Percentiles rank a stretch among this genome's conserved stretches.
phyloP scores from a whole-genome alignment of 2,888 invertebrate species.

The Opisthograptis luteolata region DNA sequence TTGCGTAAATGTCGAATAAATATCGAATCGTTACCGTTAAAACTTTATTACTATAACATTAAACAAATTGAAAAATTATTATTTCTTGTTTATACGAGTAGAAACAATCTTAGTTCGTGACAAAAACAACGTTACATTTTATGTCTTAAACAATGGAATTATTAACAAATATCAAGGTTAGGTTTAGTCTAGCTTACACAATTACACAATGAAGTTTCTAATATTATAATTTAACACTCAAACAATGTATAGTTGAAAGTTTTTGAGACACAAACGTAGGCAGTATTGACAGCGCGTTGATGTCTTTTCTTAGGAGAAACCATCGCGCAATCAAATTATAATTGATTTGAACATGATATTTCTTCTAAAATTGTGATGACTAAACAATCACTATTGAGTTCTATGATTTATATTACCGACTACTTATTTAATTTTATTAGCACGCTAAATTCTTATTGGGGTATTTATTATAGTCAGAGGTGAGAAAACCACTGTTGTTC shows the following conservation, averaged over 20 bases:
- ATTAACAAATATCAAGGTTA: conserved; percentile 5
- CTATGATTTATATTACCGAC: too few relatives aligned
- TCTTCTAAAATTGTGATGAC: too few relatives aligned
- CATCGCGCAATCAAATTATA: background rate
- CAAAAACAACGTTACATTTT: background rate
- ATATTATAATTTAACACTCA: background rate
- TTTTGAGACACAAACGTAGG: background rate
- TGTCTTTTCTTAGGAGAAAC: conserved; percentile 50
- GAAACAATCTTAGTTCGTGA: conserved; percentile 8
- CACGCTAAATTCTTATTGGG: too few relatives aligned
- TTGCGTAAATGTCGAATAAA: conserved; percentile 51
- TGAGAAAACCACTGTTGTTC: too few relatives aligned
- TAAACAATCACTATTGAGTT: too few relatives aligned
- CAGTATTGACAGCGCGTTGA: conserved; percentile 53
- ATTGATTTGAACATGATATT: too few relatives aligned
- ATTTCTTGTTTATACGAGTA: background rate
- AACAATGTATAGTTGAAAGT: background rate
- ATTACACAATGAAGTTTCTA: background rate
- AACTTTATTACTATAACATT: conserved; percentile 9
- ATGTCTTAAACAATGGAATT: conserved; percentile 2
- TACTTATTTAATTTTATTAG: too few relatives aligned
- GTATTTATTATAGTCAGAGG: too few relatives aligned
- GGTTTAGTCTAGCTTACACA: conserved; percentile 3
- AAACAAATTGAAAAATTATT: conserved; percentile 14
- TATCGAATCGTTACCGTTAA: conserved; percentile 29